phyloP scores from a whole-genome alignment of 2,888 invertebrate genomes.

The Coleophora deauratella region DNA sequence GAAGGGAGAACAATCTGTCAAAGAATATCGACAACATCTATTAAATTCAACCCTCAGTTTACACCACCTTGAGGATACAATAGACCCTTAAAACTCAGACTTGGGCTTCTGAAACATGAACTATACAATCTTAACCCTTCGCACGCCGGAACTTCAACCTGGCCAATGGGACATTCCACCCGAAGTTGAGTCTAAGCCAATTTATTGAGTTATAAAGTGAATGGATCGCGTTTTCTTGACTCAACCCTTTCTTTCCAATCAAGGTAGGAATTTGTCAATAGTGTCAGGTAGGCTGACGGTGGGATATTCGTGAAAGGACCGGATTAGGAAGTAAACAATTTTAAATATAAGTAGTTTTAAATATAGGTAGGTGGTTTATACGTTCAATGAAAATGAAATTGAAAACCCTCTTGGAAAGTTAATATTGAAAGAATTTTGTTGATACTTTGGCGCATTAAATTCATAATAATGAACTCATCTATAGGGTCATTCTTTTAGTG shows the following conservation, averaged over 20 bases:
- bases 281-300: conserved; percentile 4
- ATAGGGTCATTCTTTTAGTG: too few species aligned
- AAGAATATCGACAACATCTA: too few species aligned
- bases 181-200: conserved; percentile 1
- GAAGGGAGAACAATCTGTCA: too few species aligned
- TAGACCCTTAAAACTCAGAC: not conserved
- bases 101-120: not conserved
- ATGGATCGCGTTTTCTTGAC: conserved; percentile 13
- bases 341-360: too few species aligned
- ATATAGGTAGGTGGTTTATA: too few species aligned
- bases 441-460: too few species aligned
- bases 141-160: not conserved
- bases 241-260: conserved; percentile 20
- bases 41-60: too few species aligned
- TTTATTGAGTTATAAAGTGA: conserved; percentile 4
- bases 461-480: too few species aligned
- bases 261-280: conserved; percentile 25
- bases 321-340: not conserved
- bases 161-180: conserved; percentile 1
- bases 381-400: not conserved
- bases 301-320: not conserved
- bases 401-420: too few species aligned
- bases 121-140: not conserved
- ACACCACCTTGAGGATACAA: too few species aligned
- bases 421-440: too few species aligned